Evolutionary conservation across 2,113 vertebrate genomes (phyloP).

Genomic region (Microcebus lehilahytsara): DNA sequence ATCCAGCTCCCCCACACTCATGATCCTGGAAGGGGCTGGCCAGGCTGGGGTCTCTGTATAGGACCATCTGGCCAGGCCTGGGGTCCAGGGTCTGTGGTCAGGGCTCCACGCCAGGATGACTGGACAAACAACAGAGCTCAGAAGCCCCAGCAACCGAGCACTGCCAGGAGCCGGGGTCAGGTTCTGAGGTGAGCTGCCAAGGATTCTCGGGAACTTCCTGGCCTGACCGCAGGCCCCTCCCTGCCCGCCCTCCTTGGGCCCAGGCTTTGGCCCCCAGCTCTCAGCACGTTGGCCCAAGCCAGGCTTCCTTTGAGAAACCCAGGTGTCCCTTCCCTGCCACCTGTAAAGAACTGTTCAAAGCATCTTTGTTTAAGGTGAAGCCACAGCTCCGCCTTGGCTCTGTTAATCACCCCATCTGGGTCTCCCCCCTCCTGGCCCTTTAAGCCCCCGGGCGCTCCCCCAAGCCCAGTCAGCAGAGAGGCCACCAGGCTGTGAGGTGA

Average conservation of each 20-base stretch:
- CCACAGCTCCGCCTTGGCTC: slow-evolving; percentile 4
- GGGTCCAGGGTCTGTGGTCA: not conserved
- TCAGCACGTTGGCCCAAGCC: not conserved
- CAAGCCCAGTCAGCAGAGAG: not conserved
- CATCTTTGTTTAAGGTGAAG: slow-evolving; percentile 65
- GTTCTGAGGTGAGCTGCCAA: slow-evolving; percentile 18
- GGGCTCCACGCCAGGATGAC: not conserved
- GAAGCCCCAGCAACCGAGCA: not conserved
- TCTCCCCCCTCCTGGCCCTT: not conserved
- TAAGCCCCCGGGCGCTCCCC: slow-evolving; percentile 46
- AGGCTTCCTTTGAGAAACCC: not conserved
- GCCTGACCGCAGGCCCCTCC: not conserved
- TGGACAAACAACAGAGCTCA: not conserved
- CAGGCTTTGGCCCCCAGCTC: not conserved
- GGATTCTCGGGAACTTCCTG: not conserved
- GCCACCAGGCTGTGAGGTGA: slow-evolving; percentile 3
- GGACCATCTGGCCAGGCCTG: not conserved
- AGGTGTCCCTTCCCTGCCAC: not conserved
- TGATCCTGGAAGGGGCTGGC: not conserved
- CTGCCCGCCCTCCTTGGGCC: not conserved
- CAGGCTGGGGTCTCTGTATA: not conserved
- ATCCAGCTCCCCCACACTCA: no score
- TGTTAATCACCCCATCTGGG: slow-evolving; percentile 1
- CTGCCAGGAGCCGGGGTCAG: not conserved
- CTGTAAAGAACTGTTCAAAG: slow-evolving; percentile 43